These are phyloP conservation scores for Notoglanidium macrostoma DNA, from an alignment of 2,797 vertebrate genomes.

Conservation along the genomic window DNA sequence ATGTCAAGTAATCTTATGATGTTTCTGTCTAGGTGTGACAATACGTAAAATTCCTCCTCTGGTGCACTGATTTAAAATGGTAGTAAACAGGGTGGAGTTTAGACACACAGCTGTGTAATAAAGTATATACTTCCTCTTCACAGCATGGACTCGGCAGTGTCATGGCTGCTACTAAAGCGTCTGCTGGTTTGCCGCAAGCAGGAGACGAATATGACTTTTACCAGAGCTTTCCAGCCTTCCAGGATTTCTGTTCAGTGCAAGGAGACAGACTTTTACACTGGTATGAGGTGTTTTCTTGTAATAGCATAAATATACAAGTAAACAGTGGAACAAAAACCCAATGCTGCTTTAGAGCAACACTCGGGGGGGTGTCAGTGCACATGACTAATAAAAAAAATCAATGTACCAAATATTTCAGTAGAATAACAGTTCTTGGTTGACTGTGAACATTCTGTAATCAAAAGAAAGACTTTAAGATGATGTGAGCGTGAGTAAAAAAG, in stretches of 20 bases:
- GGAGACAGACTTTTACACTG: constrained; percentile 84
- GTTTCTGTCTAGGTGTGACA: too few species aligned
- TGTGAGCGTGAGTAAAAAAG: background rate
- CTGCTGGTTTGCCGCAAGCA: constrained; percentile 82
- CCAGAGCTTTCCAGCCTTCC: constrained; percentile 90
- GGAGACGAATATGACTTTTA: constrained; percentile 97
- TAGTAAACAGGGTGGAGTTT: background rate
- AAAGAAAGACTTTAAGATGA: too few species aligned
- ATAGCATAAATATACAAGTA: background rate
- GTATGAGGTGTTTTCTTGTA: constrained; percentile 63
- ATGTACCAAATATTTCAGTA: background rate
- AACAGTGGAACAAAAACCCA: background rate
- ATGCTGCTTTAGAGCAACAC: background rate
- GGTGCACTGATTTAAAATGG: too few species aligned
- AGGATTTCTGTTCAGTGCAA: constrained; percentile 85
- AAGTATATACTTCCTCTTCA: constrained; percentile 14
- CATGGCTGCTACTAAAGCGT: constrained; percentile 88
- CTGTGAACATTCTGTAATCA: background rate
- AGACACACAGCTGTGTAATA: background rate
- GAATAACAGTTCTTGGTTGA: background rate
- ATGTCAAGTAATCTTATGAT: background rate
- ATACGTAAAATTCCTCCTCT: too few species aligned
- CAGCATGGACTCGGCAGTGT: constrained; percentile 87
- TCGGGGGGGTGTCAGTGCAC: background rate
- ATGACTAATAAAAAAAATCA: background rate